phyloP scores from a whole-genome alignment of 2,888 invertebrate species.

The Eupithecia exiguata region DNA sequence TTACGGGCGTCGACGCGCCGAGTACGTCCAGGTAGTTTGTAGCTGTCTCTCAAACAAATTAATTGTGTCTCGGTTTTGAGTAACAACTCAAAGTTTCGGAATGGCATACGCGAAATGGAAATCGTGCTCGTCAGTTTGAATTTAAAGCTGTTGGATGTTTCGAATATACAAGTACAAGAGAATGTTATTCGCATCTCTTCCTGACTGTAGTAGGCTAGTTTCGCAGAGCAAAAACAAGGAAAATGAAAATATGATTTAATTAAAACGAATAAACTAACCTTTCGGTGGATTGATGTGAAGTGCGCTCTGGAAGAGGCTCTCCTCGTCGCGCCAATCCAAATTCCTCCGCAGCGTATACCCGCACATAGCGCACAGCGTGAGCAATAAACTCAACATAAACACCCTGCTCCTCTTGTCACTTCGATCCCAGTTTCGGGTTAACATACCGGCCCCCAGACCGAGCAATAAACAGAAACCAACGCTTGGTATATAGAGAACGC shows the following conservation, averaged over 20 bases:
- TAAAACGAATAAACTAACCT: slow-evolving; percentile 85
- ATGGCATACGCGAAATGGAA: slow-evolving; percentile 62
- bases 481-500: slow-evolving; percentile 97
- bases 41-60: slow-evolving; percentile 81
- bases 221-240: not conserved
- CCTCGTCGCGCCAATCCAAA: slow-evolving; percentile 96
- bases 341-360: slow-evolving; percentile 92
- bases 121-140: slow-evolving; percentile 53
- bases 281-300: slow-evolving; percentile 98
- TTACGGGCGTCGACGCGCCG: slow-evolving; percentile 63
- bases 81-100: slow-evolving; percentile 71
- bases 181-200: not conserved
- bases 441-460: slow-evolving; percentile 86
- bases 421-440: slow-evolving; percentile 75
- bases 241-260: not conserved
- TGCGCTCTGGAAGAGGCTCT: slow-evolving; percentile 95
- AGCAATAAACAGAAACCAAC: slow-evolving; percentile 96
- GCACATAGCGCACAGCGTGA: slow-evolving; percentile 87
- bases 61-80: slow-evolving; percentile 79
- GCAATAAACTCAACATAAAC: slow-evolving; percentile 77
- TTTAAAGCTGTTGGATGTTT: slow-evolving; percentile 15
- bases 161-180: not conserved
- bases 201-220: not conserved
- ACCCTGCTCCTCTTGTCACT: slow-evolving; percentile 71
- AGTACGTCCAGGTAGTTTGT: slow-evolving; percentile 77